Conservation (phyloP, 2,797 vertebrate genomes). For the Paratrypauchen microcephalus region DNA sequence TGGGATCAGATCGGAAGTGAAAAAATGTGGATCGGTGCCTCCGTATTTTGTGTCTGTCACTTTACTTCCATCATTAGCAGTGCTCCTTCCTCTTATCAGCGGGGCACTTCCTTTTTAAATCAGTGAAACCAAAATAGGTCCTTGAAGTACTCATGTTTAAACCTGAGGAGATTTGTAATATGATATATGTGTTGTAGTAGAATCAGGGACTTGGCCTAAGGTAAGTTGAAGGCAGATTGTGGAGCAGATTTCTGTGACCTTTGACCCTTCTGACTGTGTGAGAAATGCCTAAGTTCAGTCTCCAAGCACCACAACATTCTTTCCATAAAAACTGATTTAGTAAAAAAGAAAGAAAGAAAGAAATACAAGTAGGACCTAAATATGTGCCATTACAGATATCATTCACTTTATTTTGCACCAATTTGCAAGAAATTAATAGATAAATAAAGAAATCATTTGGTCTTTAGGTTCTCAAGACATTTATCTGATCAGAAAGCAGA, state of each 20-base stretch:
- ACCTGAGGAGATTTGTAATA: background rate
- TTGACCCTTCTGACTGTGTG: conserved; percentile 13
- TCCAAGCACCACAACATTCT: conserved; percentile 27
- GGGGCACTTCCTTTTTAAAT: background rate
- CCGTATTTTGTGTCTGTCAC: no score
- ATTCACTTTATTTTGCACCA: no score
- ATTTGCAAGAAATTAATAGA: no score
- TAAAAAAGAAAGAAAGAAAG: no score
- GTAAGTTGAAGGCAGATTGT: conserved; percentile 12
- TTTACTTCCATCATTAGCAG: no score
- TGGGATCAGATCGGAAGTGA: no score
- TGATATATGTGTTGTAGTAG: background rate
- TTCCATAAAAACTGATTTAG: conserved; percentile 13
- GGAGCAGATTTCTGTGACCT: conserved; percentile 27
- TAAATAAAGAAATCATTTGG: no score
- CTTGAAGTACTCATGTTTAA: background rate
- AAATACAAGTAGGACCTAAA: no score
- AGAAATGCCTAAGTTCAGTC: conserved; percentile 47
- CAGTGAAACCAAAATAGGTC: background rate
- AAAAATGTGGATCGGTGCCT: no score
- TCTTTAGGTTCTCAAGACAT: no score
- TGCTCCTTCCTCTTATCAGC: background rate
- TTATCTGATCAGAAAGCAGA: no score
- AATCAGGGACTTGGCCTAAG: background rate
- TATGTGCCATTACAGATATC: no score